Evolutionary conservation across 2,888 invertebrate species (phyloP).

Genomic region (Caenorhabditis drosophilae): DNA sequence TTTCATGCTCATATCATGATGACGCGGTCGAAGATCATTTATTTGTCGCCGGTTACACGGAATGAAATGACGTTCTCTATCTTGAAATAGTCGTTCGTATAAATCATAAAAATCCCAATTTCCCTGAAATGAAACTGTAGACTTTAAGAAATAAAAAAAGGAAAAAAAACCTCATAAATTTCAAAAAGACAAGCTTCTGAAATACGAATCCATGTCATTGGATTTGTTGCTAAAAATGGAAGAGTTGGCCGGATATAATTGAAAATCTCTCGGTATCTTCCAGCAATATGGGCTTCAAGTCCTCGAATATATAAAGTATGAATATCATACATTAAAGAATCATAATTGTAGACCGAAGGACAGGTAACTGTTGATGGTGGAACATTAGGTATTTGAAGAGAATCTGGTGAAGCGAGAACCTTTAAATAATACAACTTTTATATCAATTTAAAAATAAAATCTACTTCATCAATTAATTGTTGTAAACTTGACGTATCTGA

Average conservation of each 20-base stretch:
- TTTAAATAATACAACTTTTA: too few relatives aligned
- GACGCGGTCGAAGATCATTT: conserved; percentile 6
- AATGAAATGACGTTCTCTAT: background rate
- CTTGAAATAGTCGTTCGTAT: conserved; percentile 14
- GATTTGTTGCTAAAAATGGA: conserved; percentile 22
- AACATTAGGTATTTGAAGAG: too few relatives aligned
- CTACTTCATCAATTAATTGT: too few relatives aligned
- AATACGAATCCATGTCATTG: conserved; percentile 26
- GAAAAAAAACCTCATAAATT: conserved; percentile 18
- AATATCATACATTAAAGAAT: too few relatives aligned
- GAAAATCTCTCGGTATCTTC: conserved; percentile 32
- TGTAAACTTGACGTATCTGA: too few relatives aligned
- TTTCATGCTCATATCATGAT: conserved; percentile 13
- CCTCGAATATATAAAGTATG: conserved; percentile 14
- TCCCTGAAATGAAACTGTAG: conserved; percentile 8
- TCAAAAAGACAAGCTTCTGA: conserved; percentile 27
- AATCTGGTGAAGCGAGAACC: too few relatives aligned
- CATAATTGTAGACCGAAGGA: too few relatives aligned
- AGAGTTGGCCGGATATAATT: conserved; percentile 10
- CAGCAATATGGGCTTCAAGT: conserved; percentile 20
- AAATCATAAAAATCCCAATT: conserved; percentile 21
- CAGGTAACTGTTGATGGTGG: too few relatives aligned
- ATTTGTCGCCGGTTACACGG: conserved; percentile 3
- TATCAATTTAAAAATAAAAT: too few relatives aligned
- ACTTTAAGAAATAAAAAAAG: background rate